These are phyloP conservation scores for Grallaria varia DNA, from an alignment of 2,113 vertebrate genomes.

Conservation along the genomic window DNA sequence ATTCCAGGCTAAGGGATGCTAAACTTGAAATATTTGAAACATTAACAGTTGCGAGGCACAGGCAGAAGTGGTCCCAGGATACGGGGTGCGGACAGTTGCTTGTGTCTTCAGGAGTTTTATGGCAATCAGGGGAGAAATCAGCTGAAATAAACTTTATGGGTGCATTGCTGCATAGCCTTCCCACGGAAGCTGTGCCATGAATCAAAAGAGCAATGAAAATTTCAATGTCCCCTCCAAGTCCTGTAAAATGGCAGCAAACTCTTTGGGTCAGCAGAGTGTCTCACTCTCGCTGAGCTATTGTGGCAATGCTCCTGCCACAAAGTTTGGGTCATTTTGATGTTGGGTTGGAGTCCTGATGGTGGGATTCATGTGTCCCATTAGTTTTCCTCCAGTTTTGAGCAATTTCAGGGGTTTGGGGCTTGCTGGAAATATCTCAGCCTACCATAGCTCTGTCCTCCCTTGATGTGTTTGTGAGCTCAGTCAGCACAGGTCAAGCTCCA, in stretches of 20 bases:
- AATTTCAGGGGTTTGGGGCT: background rate
- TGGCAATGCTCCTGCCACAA: background rate
- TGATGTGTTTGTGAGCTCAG: background rate
- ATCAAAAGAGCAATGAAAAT: slow-evolving; percentile 15
- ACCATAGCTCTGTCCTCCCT: fast-evolving
- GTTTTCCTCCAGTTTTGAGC: background rate
- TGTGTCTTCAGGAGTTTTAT: background rate
- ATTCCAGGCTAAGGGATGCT: background rate
- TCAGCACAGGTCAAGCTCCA: background rate
- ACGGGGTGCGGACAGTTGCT: background rate
- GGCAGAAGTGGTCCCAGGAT: background rate
- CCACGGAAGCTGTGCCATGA: background rate
- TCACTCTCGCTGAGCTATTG: background rate
- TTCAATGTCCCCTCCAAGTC: background rate
- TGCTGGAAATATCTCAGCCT: background rate
- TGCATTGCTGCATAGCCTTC: background rate
- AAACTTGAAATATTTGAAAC: background rate
- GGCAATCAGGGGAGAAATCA: background rate
- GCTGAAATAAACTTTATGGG: slow-evolving; percentile 2
- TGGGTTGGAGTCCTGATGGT: background rate
- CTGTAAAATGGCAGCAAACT: background rate
- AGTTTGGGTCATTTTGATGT: background rate
- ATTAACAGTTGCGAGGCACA: background rate
- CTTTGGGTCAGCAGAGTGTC: background rate
- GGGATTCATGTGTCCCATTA: fast-evolving